phyloP scores from a whole-genome alignment of 2,113 vertebrate genomes.

The Kryptolebias marmoratus region DNA sequence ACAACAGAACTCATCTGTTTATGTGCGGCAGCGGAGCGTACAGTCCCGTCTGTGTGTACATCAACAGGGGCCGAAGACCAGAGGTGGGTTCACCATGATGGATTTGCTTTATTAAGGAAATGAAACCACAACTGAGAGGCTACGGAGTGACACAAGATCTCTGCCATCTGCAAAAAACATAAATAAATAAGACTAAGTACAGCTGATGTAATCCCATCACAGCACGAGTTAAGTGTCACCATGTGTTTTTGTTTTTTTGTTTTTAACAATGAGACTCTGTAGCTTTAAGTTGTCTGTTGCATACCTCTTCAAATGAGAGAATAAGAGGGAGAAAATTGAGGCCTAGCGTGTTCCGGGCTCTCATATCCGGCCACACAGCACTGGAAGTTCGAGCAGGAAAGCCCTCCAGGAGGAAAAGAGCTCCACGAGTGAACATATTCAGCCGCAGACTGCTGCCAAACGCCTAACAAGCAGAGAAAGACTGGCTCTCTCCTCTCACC shows the following conservation, averaged over 20 bases:
- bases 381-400: slow-evolving; percentile 43
- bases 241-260: neutral
- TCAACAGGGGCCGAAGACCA: slow-evolving; percentile 93
- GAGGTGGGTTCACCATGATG: slow-evolving; percentile 81
- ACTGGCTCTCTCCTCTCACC: slow-evolving; percentile 30
- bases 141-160: neutral
- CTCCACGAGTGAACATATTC: slow-evolving; percentile 30
- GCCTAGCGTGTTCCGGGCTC: slow-evolving; percentile 25
- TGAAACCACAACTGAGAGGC: slow-evolving; percentile 6
- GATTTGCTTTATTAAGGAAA: slow-evolving; percentile 13
- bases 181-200: neutral
- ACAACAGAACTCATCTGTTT: slow-evolving; percentile 94
- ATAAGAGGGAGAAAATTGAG: slow-evolving; percentile 18
- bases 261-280: neutral
- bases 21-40: slow-evolving; percentile 96
- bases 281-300: slow-evolving; percentile 1
- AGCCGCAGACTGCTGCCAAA: slow-evolving; percentile 54
- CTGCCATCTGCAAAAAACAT: too few relatives aligned
- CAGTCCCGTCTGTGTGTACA: slow-evolving; percentile 92
- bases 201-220: neutral
- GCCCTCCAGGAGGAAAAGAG: slow-evolving; percentile 57
- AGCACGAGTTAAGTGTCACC: neutral
- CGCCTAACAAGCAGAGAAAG: slow-evolving; percentile 29
- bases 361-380: slow-evolving; percentile 35
- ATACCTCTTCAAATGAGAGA: slow-evolving; percentile 22